phyloP scores from a whole-genome alignment of 2,888 invertebrate species.

The Loripinus fragilis region DNA sequence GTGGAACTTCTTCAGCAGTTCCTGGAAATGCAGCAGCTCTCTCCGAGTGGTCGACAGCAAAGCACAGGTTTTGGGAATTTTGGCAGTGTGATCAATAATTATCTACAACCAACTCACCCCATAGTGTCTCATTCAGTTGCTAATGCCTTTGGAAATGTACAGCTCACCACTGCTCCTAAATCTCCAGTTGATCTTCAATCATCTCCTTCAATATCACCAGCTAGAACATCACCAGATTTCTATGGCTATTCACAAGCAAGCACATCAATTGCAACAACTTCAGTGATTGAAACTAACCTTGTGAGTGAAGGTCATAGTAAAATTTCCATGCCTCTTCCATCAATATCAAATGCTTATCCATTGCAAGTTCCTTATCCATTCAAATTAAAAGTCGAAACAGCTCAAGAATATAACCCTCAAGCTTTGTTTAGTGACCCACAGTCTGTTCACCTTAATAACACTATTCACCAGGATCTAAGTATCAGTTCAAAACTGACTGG shows the following conservation, averaged over 20 bases:
- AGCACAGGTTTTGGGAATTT: not conserved
- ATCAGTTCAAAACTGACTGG: not conserved
- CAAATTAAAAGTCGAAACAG: not conserved
- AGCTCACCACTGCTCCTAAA: not conserved
- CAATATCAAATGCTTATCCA: not conserved
- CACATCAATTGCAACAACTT: not conserved
- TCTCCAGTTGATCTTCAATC: not conserved
- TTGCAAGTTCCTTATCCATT: not conserved
- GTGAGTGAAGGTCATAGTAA: not conserved
- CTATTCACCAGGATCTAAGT: not conserved
- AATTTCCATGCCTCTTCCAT: not conserved
- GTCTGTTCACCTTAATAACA: not conserved
- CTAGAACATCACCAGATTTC: slow-evolving; percentile 8
- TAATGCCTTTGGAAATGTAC: not conserved
- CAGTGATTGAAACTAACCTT: not conserved
- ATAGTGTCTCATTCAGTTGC: not conserved
- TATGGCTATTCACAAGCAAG: not conserved
- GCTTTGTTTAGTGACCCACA: not conserved
- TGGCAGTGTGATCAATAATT: not conserved
- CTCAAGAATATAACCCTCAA: not conserved
- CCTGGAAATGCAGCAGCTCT: slow-evolving; percentile 8
- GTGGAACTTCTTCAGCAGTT: slow-evolving; percentile 15
- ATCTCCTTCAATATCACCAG: not conserved
- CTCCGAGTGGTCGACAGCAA: not conserved
- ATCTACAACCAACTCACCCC: not conserved